Conservation (phyloP, 2,113 vertebrate genomes). For the Psilopogon haemacephalus region DNA sequence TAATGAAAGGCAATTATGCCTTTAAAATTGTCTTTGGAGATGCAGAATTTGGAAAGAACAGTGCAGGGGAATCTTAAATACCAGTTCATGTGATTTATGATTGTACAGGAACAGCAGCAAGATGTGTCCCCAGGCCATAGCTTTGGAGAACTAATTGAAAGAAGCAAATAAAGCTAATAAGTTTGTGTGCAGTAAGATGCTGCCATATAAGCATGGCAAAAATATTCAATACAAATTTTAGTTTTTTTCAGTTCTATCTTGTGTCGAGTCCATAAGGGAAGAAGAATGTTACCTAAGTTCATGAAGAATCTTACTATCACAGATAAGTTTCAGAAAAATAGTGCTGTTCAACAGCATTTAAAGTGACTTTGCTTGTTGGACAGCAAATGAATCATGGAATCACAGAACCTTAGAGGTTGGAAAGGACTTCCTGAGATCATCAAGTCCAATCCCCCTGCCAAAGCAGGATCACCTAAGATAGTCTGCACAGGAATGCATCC, state of each 20-base stretch:
- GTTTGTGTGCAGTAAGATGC: conserved; percentile 22
- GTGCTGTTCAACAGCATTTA: not conserved
- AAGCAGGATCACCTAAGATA: too few relatives aligned
- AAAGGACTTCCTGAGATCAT: too few relatives aligned
- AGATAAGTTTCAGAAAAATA: not conserved
- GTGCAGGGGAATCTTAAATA: conserved; percentile 10
- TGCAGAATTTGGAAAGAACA: not conserved
- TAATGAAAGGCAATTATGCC: conserved; percentile 21
- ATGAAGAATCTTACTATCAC: not conserved
- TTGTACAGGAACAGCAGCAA: not conserved
- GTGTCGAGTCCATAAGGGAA: not conserved
- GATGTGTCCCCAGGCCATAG: not conserved
- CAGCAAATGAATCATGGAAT: not conserved
- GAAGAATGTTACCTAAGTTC: not conserved
- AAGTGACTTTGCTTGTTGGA: not conserved
- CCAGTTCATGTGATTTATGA: conserved; percentile 1
- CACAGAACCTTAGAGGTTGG: too few relatives aligned
- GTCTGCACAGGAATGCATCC: too few relatives aligned
- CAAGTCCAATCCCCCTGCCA: too few relatives aligned
- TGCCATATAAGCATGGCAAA: conserved; percentile 5
- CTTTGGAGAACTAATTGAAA: conserved; percentile 43
- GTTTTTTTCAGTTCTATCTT: not conserved
- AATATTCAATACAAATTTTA: conserved; percentile 13
- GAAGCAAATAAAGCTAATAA: conserved; percentile 39
- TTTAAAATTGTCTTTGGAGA: conserved; percentile 19